Evolutionary conservation across 92 coral and sea anemone genomes (phyloP).

Genomic region (Siderastrea radians): DNA sequence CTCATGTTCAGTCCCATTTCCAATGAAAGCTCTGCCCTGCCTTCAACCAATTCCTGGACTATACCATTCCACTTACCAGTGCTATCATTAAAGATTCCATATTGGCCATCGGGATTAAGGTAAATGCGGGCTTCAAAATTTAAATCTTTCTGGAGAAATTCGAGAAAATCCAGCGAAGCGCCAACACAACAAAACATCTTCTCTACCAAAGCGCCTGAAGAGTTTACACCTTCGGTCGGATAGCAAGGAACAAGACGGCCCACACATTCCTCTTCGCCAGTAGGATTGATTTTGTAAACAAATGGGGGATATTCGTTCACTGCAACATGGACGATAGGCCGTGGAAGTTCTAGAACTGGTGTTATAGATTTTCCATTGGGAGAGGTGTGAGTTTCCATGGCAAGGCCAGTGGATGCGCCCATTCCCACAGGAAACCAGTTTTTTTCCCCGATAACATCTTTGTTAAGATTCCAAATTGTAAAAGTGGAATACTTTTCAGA

Average conservation of each 20-base stretch:
- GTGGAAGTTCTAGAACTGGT: too few relatives aligned
- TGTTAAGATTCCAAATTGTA: constrained; percentile 11
- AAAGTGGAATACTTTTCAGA: background rate
- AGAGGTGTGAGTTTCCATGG: background rate
- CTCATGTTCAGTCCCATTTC: constrained; percentile 59
- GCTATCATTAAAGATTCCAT: constrained; percentile 23
- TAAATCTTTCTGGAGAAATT: constrained; percentile 53
- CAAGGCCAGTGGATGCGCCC: constrained; percentile 16
- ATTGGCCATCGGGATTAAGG: constrained; percentile 57
- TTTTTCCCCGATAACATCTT: background rate
- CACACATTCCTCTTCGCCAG: too few relatives aligned
- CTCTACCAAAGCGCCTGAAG: background rate
- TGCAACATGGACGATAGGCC: too few relatives aligned
- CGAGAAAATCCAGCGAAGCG: constrained; percentile 55
- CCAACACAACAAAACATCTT: constrained; percentile 56
- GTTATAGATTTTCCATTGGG: too few relatives aligned
- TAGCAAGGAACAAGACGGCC: background rate
- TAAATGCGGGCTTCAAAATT: constrained; percentile 52
- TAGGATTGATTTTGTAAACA: too few relatives aligned
- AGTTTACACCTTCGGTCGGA: background rate
- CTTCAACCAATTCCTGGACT: constrained; percentile 47
- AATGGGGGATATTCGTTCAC: too few relatives aligned
- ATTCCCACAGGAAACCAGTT: constrained; percentile 21
- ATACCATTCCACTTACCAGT: constrained; percentile 62
- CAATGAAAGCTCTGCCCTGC: constrained; percentile 50